Evolutionary conservation across 2,888 invertebrate genomes (phyloP).

Genomic region (Dasypolia templi): DNA sequence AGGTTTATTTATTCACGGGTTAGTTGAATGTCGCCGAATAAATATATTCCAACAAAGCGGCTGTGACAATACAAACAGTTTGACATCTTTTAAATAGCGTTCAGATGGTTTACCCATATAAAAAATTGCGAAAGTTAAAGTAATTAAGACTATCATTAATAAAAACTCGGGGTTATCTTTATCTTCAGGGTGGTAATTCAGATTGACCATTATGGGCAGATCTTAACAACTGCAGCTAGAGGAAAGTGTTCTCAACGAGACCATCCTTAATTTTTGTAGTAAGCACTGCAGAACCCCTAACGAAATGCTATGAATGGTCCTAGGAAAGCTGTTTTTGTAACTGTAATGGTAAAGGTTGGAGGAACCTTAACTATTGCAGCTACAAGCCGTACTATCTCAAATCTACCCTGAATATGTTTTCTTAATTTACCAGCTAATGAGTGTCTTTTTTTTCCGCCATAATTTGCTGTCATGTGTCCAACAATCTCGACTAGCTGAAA

Average conservation of each 20-base stretch:
- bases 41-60: conserved; percentile 3
- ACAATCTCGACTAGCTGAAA: not conserved
- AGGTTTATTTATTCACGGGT: not conserved
- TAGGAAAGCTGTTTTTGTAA: not conserved
- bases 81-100: not conserved
- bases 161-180: not conserved
- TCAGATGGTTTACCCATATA: not conserved
- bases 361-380: not conserved
- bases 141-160: not conserved
- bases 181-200: not conserved
- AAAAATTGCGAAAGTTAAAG: not conserved
- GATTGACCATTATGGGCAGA: not conserved
- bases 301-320: not conserved
- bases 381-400: not conserved
- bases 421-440: not conserved
- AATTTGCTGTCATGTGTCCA: not conserved
- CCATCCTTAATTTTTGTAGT: not conserved
- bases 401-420: not conserved
- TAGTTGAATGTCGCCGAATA: conserved; percentile 7
- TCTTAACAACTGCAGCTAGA: not conserved
- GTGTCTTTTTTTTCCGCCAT: not conserved
- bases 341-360: not conserved
- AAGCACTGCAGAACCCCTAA: not conserved
- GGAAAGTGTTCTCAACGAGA: not conserved
- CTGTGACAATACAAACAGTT: conserved; percentile 20